Conservation (phyloP, 1,140 invertebrate genomes). For the Drosophila quadrilineata region DNA sequence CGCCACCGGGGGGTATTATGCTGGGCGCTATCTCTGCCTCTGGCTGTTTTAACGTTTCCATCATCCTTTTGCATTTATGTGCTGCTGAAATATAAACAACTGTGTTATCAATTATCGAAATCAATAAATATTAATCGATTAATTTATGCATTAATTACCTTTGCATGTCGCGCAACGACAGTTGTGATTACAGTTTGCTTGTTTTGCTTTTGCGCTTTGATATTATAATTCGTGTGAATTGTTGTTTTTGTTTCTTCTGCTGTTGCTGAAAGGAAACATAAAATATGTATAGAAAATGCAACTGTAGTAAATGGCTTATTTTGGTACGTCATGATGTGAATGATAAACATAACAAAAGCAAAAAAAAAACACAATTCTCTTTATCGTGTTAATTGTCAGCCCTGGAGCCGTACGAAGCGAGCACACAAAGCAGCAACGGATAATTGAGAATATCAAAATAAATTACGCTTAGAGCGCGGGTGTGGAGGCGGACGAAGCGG, state of each 20-base stretch:
- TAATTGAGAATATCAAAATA: conserved; percentile 71
- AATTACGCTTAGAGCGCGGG: conserved; percentile 50
- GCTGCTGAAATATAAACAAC: conserved; percentile 40
- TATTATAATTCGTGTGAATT: background rate
- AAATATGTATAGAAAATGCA: conserved; percentile 18
- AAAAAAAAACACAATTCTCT: conserved; percentile 5
- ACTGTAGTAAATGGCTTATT: background rate
- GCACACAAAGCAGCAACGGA: conserved; percentile 36
- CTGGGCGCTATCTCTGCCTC: conserved; percentile 59
- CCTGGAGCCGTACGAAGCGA: conserved; percentile 42
- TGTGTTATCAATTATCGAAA: conserved; percentile 10
- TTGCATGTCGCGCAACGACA: conserved; percentile 59
- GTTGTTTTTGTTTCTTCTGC: background rate
- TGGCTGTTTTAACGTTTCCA: conserved; percentile 63
- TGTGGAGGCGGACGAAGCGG: conserved; percentile 10
- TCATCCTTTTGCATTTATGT: conserved; percentile 69
- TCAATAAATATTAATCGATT: conserved; percentile 36
- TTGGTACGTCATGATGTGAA: background rate
- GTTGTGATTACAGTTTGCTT: conserved; percentile 38
- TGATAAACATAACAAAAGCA: conserved; percentile 8
- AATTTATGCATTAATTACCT: conserved; percentile 58
- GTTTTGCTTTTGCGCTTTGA: conserved; percentile 6
- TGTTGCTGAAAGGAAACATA: conserved; percentile 15
- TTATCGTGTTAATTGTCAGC: conserved; percentile 33
- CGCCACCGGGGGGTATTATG: conserved; percentile 40